Conservation (phyloP, 2,888 invertebrate species). For the Pharmacophagus antenor region DNA sequence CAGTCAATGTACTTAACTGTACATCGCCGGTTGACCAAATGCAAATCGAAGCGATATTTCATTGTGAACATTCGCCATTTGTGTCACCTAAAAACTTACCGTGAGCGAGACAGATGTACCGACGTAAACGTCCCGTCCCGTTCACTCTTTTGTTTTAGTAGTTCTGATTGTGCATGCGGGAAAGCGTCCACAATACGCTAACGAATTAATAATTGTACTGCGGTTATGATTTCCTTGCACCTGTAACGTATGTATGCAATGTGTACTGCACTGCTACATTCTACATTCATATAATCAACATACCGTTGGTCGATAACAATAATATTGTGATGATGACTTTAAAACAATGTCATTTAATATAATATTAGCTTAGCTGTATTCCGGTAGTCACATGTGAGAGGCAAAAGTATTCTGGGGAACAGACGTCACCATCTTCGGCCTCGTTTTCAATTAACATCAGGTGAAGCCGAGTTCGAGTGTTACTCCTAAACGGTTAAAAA, state of each 20-base stretch:
- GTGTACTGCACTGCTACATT: no score
- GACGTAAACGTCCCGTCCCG: constrained; percentile 30
- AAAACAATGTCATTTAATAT: no score
- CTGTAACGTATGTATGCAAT: constrained; percentile 15
- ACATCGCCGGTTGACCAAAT: constrained; percentile 39
- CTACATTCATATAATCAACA: no score
- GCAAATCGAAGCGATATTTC: constrained; percentile 33
- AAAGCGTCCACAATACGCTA: constrained; percentile 35
- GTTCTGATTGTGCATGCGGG: constrained; percentile 57
- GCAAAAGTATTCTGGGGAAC: no score
- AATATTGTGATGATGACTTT: no score
- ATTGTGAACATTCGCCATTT: constrained; percentile 26
- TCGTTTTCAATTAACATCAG: no score
- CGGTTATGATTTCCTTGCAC: constrained; percentile 54
- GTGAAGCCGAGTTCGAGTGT: no score
- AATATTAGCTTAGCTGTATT: no score
- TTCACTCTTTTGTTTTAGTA: constrained; percentile 36
- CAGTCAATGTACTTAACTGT: constrained; percentile 55
- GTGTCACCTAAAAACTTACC: constrained; percentile 18
- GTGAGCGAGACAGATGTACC: constrained; percentile 17
- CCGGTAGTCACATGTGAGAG: no score
- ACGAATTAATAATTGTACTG: constrained; percentile 51
- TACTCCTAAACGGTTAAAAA: no score
- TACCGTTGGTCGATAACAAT: no score
- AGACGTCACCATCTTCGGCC: no score